Base-by-base conservation (phyloP, 2,113 vertebrate genomes). In the Chlorodrepanis virens region DNA sequence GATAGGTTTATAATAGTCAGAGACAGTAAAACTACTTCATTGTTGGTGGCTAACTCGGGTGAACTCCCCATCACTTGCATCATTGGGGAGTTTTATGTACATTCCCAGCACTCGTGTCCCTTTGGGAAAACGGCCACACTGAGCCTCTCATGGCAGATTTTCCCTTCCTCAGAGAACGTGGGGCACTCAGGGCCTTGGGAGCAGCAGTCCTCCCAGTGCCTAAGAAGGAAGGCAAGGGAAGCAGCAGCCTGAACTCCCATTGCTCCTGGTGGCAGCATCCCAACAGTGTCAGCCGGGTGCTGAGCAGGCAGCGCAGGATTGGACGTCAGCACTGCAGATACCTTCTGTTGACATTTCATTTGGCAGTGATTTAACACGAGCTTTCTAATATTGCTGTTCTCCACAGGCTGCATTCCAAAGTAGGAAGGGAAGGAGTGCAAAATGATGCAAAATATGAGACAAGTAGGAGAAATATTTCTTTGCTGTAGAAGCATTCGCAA, bases 271-370 rank as follows among this genome's bases (percentile, higher is more conserved):
- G 96, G 94, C 96, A 93, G 83, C 76, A 53, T 93, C 93, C 93
- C 94, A 94, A 93, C 29, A 49, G 45, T 64, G 80, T n/a, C 89
- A 95, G 94, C 68, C 3, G 49, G 77, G 40, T 91, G 93, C 91
- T 95, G 93, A 93, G 95, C 91, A 86, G 95, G 94, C 93, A 93
- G 86, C 1, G 3, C 70, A 47, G 2, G 33, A 78, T 95, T 90
- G 86, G 95, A n/a, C 0, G 12, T 74, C 42, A 96, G 94, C 39
- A 83, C 81, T 89, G 93, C 76, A 40, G 44, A n/a, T 74, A 94
- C 93, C 94, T 95, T 96, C 95, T 95, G 95, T 84, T 96, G 95
- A 87, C 80, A 81, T 94, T 95, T 95, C 39, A 70, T 92, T 90
- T 94, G 91, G 95, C 93, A 94, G 72, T 8, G 89, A 80, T 95